Conservation (phyloP, 2,888 invertebrate genomes). For the Deladenus siricidicola region DNA sequence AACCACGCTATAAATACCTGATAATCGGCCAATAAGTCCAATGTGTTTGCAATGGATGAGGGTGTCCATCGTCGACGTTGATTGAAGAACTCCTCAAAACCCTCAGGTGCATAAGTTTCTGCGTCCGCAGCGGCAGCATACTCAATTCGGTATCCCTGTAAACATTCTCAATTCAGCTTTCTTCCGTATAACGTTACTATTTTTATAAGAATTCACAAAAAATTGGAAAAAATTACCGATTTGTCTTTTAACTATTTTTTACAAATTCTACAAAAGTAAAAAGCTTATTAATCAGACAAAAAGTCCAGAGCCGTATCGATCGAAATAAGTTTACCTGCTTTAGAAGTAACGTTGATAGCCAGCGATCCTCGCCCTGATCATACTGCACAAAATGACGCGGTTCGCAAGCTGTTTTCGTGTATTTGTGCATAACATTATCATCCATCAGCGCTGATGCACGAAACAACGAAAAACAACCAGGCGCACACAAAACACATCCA, state of each 20-base stretch:
- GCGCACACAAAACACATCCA: no score
- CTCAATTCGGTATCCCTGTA: slow-evolving; percentile 55
- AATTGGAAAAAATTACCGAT: no score
- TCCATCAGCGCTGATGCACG: slow-evolving; percentile 72
- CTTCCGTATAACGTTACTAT: no score
- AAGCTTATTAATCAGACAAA: neutral
- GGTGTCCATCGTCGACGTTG: slow-evolving; percentile 53
- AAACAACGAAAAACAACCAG: slow-evolving; percentile 61
- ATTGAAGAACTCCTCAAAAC: slow-evolving; percentile 54
- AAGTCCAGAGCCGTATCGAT: neutral
- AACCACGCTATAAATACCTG: no score
- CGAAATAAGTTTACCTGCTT: no score
- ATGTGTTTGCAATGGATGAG: slow-evolving; percentile 53
- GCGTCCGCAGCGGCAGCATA: slow-evolving; percentile 57
- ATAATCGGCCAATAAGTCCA: slow-evolving; percentile 52
- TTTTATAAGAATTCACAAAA: no score
- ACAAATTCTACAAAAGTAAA: no score
- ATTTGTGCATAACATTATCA: slow-evolving; percentile 77
- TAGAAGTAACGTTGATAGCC: slow-evolving; percentile 57
- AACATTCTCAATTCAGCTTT: no score
- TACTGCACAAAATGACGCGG: slow-evolving; percentile 81
- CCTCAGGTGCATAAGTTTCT: slow-evolving; percentile 55
- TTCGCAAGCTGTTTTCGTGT: slow-evolving; percentile 64
- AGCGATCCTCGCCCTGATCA: slow-evolving; percentile 67
- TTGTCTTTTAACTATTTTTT: no score